Percentiles rank a stretch among this genome's conserved stretches.
phyloP scores from a whole-genome alignment of 2,888 invertebrate species.

The Boloria euphrosyne region DNA sequence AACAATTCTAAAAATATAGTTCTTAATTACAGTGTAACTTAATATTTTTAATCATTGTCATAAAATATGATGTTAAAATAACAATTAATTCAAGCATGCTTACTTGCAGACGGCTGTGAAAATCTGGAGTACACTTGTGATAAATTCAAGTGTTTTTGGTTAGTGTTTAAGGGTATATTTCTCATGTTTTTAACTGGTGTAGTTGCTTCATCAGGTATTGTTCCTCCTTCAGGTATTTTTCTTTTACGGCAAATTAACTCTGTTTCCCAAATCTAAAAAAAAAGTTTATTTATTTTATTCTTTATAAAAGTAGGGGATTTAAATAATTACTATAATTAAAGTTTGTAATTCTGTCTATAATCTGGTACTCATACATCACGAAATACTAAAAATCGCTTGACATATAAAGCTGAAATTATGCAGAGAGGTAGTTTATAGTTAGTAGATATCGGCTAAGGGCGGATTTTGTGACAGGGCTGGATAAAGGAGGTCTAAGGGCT shows the following conservation, averaged over 20 bases:
- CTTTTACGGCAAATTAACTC: slow-evolving; percentile 73
- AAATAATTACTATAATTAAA: background rate
- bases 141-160: slow-evolving; percentile 76
- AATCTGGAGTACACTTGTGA: slow-evolving; percentile 77
- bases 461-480: no score
- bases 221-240: slow-evolving; percentile 65
- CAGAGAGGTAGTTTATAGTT: no score
- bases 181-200: slow-evolving; percentile 71
- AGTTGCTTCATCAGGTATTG: slow-evolving; percentile 58
- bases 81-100: slow-evolving; percentile 42
- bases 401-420: no score
- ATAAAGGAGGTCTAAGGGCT: no score
- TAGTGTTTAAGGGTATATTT: slow-evolving; percentile 69
- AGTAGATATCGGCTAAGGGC: no score
- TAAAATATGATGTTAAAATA: no score
- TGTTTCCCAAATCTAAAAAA: slow-evolving; percentile 69
- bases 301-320: background rate
- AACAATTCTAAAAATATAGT: no score
- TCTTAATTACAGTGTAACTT: no score
- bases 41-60: no score
- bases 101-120: slow-evolving; percentile 73
- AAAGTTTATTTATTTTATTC: background rate
- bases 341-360: no score
- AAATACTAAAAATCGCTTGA: no score
- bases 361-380: no score